Conservation (phyloP, 2,888 invertebrate species). For the Stenurella melanura region DNA sequence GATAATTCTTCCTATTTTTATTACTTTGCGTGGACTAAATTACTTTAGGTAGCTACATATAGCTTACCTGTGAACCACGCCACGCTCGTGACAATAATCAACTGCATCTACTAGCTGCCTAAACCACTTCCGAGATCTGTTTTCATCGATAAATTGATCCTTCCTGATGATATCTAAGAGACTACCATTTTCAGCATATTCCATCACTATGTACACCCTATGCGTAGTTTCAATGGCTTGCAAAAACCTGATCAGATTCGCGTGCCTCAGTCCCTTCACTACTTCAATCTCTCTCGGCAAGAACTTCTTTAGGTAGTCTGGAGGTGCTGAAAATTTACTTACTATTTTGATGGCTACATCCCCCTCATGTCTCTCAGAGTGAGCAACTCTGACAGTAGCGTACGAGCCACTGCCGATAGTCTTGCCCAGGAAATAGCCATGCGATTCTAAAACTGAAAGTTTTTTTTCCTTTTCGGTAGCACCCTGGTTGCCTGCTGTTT, state of each 20-base stretch:
- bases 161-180: conserved; percentile 85
- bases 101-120: conserved; percentile 83
- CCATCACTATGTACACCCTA: conserved; percentile 90
- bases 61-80: conserved; percentile 85
- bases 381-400: conserved; percentile 87
- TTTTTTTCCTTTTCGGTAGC: conserved; percentile 63
- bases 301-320: conserved; percentile 88
- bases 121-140: conserved; percentile 82
- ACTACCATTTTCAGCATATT: conserved; percentile 87
- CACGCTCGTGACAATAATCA: conserved; percentile 86
- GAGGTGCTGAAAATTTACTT: conserved; percentile 87
- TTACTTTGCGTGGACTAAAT: too few species aligned
- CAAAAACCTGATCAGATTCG: conserved; percentile 86
- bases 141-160: conserved; percentile 83
- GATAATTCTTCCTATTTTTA: too few species aligned
- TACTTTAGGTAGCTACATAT: too few species aligned
- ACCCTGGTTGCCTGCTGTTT: conserved; percentile 59
- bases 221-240: conserved; percentile 91
- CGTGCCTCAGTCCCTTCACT: conserved; percentile 86
- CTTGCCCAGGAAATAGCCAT: conserved; percentile 85
- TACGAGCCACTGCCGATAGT: conserved; percentile 89
- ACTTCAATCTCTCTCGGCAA: conserved; percentile 89
- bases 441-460: conserved; percentile 84
- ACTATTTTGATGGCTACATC: conserved; percentile 90
- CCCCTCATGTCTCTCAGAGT: conserved; percentile 82